Percentiles rank a stretch among this genome's conserved stretches.
phyloP scores from a whole-genome alignment of 2,888 invertebrate species.

The Willowsia nigromaculata region DNA sequence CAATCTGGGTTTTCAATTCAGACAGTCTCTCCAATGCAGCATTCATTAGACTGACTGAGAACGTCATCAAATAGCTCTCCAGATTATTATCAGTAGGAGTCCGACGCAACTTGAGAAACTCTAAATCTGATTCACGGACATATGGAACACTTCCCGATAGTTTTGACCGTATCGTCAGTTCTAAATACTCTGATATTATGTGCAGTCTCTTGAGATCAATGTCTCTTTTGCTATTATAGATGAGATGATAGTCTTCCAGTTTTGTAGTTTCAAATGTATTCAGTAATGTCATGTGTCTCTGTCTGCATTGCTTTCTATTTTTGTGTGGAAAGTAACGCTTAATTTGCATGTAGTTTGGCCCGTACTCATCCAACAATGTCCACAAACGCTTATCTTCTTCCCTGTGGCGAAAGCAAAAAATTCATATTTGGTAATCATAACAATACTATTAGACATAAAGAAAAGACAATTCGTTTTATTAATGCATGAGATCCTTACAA shows the following conservation, averaged over 20 bases:
- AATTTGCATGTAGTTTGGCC: slow-evolving; percentile 31
- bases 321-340: slow-evolving; percentile 14
- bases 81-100: background rate
- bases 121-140: slow-evolving; percentile 34
- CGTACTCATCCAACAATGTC: background rate
- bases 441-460: background rate
- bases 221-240: background rate
- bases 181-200: background rate
- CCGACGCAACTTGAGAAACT: slow-evolving; percentile 31
- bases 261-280: background rate
- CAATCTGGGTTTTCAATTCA: background rate
- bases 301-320: slow-evolving; percentile 38
- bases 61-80: slow-evolving; percentile 38
- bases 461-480: background rate
- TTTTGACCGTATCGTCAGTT: slow-evolving; percentile 18
- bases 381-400: slow-evolving; percentile 35
- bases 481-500: background rate
- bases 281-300: background rate
- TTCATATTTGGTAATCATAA: background rate
- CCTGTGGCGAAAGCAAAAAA: background rate
- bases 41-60: background rate
- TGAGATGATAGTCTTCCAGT: slow-evolving; percentile 34
- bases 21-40: background rate
- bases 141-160: background rate
- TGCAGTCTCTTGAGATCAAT: background rate